phyloP scores from a whole-genome alignment of 2,888 invertebrate genomes.

The Drosophila mimica region DNA sequence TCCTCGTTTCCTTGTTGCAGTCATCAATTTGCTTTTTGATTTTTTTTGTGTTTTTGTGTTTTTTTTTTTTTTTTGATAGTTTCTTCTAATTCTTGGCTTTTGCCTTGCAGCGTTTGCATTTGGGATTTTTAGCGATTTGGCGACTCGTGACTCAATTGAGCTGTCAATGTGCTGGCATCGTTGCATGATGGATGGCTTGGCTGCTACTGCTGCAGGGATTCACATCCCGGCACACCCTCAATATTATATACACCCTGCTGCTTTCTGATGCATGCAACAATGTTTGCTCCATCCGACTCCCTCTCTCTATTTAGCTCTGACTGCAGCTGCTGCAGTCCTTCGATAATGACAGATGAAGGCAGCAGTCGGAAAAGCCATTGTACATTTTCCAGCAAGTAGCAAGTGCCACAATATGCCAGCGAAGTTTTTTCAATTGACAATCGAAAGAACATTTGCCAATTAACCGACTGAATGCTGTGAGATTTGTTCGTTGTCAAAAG shows the following conservation, averaged over 20 bases:
- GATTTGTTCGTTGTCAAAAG: not conserved
- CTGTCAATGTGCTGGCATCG: constrained; percentile 49
- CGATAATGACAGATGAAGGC: constrained; percentile 38
- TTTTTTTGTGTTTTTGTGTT: constrained; percentile 44
- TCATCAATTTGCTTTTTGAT: constrained; percentile 69
- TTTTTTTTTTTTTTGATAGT: constrained; percentile 51
- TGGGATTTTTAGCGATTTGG: constrained; percentile 56
- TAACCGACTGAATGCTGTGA: not conserved
- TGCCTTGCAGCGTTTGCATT: constrained; percentile 66
- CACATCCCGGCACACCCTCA: not conserved
- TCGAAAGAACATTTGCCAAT: constrained; percentile 7
- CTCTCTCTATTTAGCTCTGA: not conserved
- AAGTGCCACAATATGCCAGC: constrained; percentile 11
- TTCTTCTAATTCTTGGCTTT: constrained; percentile 65
- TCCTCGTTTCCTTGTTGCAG: constrained; percentile 37
- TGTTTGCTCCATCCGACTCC: not conserved
- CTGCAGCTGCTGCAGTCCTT: constrained; percentile 2
- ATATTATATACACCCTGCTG: not conserved
- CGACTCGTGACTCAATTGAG: constrained; percentile 64
- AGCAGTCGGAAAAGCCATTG: not conserved
- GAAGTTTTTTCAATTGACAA: constrained; percentile 24
- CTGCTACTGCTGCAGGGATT: not conserved
- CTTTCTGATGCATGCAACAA: constrained; percentile 23
- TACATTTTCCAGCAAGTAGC: not conserved
- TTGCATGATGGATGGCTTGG: constrained; percentile 30